Conservation (phyloP, 2,888 invertebrate genomes). For the Mesochorus sp. region DNA sequence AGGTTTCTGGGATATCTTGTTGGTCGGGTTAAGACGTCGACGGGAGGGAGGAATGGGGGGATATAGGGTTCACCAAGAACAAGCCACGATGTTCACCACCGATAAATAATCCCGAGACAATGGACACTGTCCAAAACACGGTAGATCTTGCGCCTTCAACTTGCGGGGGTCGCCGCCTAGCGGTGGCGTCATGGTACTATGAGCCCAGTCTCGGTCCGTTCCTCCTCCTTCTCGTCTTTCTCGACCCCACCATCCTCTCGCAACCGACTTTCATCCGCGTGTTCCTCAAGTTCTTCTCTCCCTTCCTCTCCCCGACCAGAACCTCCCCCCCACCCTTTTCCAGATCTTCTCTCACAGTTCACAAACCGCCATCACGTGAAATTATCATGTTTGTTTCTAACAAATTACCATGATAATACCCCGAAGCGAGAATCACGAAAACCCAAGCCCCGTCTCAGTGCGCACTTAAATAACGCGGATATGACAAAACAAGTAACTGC, state of each 20-base stretch:
- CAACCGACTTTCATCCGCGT: conserved; percentile 64
- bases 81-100: conserved; percentile 67
- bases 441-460: conserved; percentile 74
- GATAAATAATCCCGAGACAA: conserved; percentile 81
- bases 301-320: conserved; percentile 54
- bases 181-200: conserved; percentile 46
- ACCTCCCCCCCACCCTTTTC: too few relatives aligned
- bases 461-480: conserved; percentile 77
- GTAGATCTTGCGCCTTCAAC: conserved; percentile 81
- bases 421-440: conserved; percentile 64
- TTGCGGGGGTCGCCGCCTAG: conserved; percentile 69
- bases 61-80: conserved; percentile 28
- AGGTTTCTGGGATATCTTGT: conserved; percentile 57
- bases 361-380: conserved; percentile 67
- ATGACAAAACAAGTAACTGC: conserved; percentile 37
- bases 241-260: conserved; percentile 36
- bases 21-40: conserved; percentile 33
- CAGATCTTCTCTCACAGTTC: conserved; percentile 28
- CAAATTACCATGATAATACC: conserved; percentile 82
- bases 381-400: conserved; percentile 82
- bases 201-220: conserved; percentile 66
- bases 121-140: conserved; percentile 82
- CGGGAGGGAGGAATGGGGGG: not conserved
- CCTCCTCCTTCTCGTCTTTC: conserved; percentile 44
- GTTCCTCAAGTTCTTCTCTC: conserved; percentile 53